Evolutionary conservation across 2,113 vertebrate genomes (phyloP).

Genomic region (Cariama cristata): DNA sequence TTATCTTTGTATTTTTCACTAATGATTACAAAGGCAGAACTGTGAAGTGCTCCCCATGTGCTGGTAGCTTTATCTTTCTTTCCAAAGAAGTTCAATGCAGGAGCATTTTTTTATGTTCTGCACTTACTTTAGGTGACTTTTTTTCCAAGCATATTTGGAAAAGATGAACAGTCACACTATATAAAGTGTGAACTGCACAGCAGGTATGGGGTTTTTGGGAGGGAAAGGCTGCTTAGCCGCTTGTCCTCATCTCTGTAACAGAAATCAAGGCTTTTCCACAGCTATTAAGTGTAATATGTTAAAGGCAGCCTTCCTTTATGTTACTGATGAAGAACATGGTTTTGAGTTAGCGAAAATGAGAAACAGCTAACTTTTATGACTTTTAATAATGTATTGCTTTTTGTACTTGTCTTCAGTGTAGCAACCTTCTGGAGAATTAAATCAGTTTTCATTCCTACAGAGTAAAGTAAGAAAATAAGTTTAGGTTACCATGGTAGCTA

Average conservation of each 20-base stretch:
- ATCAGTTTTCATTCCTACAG: constrained; percentile 42
- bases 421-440: constrained; percentile 28
- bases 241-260: neutral
- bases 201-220: neutral
- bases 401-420: constrained; percentile 4
- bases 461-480: constrained; percentile 80
- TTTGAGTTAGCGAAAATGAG: constrained; percentile 1
- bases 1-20: neutral
- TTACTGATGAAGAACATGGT: neutral
- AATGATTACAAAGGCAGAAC: neutral
- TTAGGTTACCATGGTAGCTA: constrained; percentile 77
- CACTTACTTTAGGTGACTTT: neutral
- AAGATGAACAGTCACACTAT: neutral
- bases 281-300: neutral
- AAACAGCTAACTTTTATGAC: neutral
- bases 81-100: neutral
- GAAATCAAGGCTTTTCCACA: neutral
- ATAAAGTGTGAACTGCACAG: neutral
- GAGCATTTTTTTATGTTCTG: neutral
- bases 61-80: neutral
- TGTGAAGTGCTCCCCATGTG: neutral
- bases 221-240: neutral
- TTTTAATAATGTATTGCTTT: neutral
- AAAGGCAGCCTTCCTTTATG: neutral
- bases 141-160: neutral